Percentiles rank a stretch among this genome's conserved stretches.
phyloP scores from a whole-genome alignment of 1,140 invertebrate genomes.

The Cataglyphis hispanica region DNA sequence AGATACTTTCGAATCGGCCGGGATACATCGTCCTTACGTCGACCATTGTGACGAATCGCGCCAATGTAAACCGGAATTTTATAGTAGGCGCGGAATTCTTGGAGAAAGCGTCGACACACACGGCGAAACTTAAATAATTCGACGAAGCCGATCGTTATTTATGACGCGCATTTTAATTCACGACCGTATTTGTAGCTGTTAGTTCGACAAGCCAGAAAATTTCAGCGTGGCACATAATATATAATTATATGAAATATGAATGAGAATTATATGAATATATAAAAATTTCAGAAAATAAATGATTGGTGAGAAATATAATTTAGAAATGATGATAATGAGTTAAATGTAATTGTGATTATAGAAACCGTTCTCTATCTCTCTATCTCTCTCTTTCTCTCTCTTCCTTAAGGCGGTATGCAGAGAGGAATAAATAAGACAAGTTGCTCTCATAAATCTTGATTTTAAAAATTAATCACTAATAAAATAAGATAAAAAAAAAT shows the following conservation, averaged over 20 bases:
- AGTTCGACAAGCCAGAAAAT: conserved; percentile 7
- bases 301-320: conserved; percentile 55
- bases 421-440: background rate
- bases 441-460: background rate
- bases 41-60: conserved; percentile 18
- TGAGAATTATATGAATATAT: no score
- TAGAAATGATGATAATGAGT: conserved; percentile 39
- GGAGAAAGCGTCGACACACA: conserved; percentile 10
- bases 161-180: conserved; percentile 2
- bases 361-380: background rate
- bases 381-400: background rate
- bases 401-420: background rate
- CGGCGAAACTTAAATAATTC: conserved; percentile 37
- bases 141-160: background rate
- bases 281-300: background rate
- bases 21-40: background rate
- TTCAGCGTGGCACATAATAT: background rate
- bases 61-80: conserved; percentile 45
- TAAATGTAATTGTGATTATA: background rate
- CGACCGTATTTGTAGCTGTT: conserved; percentile 28
- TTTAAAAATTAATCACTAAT: background rate
- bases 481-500: background rate
- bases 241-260: conserved; percentile 23
- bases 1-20: conserved; percentile 26
- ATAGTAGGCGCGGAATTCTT: conserved; percentile 40